These are phyloP conservation scores for Pithys albifrons DNA, from an alignment of 2,113 vertebrate genomes.

Conservation along the genomic window DNA sequence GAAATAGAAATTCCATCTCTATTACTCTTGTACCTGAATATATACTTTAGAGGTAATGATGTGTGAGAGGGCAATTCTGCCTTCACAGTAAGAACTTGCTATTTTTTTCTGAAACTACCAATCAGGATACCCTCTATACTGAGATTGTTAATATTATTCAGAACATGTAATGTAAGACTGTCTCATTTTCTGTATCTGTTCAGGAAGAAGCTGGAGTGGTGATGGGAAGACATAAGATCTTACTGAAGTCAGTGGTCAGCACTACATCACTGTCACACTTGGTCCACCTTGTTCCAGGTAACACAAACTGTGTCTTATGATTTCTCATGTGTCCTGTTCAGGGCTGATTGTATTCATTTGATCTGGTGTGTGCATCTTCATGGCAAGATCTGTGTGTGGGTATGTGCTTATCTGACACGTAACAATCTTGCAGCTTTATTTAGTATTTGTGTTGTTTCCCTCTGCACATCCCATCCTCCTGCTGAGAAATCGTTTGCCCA, in stretches of 20 bases:
- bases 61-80: background rate
- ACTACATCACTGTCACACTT: background rate
- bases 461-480: background rate
- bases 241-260: background rate
- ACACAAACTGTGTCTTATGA: background rate
- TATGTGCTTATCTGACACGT: conserved; percentile 6
- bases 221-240: background rate
- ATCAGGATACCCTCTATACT: background rate
- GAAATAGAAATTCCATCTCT: background rate
- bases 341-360: background rate
- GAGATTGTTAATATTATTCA: background rate
- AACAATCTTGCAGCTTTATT: conserved; percentile 18
- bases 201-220: background rate
- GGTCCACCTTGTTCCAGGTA: background rate
- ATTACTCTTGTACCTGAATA: background rate
- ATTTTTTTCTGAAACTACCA: background rate
- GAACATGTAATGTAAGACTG: background rate
- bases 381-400: background rate
- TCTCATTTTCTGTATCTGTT: background rate
- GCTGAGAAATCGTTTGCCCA: background rate
- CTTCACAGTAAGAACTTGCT: background rate
- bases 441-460: background rate
- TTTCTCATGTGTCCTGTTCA: background rate
- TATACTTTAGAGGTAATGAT: background rate
- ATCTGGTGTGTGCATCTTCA: background rate